Percentiles rank a stretch among this genome's conserved stretches.
phyloP scores from a whole-genome alignment of 1,140 invertebrate genomes.

The Sipha flava region DNA sequence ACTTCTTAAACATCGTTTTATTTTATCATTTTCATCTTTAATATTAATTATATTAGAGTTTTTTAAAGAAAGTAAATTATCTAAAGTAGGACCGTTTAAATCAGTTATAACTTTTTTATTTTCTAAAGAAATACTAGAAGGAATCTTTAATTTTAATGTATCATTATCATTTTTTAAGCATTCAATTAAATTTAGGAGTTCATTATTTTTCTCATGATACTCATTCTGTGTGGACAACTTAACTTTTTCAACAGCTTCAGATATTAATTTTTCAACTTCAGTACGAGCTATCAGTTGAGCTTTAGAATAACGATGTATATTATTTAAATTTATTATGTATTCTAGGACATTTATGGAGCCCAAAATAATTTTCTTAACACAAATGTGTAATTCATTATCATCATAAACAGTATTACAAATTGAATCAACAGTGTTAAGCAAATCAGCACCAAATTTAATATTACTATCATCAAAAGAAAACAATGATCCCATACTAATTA shows the following conservation, averaged over 20 bases:
- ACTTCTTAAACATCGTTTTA: not conserved
- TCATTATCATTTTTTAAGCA: not conserved
- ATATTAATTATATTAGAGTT: not conserved
- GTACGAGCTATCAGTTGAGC: not conserved
- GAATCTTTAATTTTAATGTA: not conserved
- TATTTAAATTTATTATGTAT: not conserved
- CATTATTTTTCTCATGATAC: not conserved
- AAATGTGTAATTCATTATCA: not conserved
- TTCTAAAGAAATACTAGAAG: not conserved
- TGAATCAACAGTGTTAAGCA: not conserved
- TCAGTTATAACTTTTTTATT: not conserved
- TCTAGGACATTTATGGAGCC: not conserved
- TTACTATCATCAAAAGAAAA: not conserved
- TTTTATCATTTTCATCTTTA: not conserved
- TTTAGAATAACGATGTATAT: not conserved
- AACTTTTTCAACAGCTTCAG: constrained; percentile 1
- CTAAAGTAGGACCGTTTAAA: not conserved
- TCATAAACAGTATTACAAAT: not conserved
- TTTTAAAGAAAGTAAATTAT: not conserved
- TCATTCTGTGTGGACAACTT: not conserved
- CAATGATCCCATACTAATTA: not conserved
- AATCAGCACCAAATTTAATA: not conserved
- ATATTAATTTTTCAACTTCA: not conserved
- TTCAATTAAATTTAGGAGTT: not conserved
- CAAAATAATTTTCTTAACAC: not conserved